Evolutionary conservation across 37 sponge, comb jelly and placozoan species (phyloP), one percentile per base, ranked within the genome.

Genomic region (Aplysina aerophoba): DNA sequence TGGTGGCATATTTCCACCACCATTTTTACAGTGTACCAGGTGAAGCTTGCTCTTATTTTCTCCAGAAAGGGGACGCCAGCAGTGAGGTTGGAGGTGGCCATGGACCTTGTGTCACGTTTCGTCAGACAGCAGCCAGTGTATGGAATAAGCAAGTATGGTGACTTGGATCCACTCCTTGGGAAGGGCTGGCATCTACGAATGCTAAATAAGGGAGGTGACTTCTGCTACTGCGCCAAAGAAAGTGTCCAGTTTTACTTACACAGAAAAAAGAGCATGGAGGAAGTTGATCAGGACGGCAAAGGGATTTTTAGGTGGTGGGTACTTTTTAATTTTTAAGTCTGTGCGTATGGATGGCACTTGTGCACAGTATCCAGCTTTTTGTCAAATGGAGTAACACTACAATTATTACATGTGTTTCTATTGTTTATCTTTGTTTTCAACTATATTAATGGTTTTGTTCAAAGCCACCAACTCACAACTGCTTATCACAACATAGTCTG

Each of bases 311-410:
- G 12, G 27, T 27, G 83, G 83, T 22, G 83, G 68, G 3, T 66
- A 65, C 21, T 0, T 65, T 21, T 40, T 83, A 41, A 28, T 84
- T 16, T 84, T 84, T 73, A 4, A 17, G 1, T 84, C 72, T 84
- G 85, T 84, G 39, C 28, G 85, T 1, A 36, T 25, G 3, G 85
- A 84, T 71, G 85, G 85, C 31, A 74, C 72, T 57, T 66, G 74
- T 50, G 54, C 59, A 17, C 16, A 83, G 63, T 3, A 62, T 25
- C 12, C n/a, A 22, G 4, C 25, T 62, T 4, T 62, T 22, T 62
- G 63, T 62, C 4, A 25, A 2, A 62, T 62, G 4, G 12, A 44
- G 50, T 44, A 44, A 8, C 8, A 8, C 3, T 8, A 11, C 6
- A 11, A 8, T 44, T 11, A 44, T 44, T 8, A 11, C 50, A 11